A percentile compares a stretch with the other conserved stretches of the same genome.
Conservation (phyloP, 2,797 vertebrate genomes). For the Sebastes umbrosus region DNA sequence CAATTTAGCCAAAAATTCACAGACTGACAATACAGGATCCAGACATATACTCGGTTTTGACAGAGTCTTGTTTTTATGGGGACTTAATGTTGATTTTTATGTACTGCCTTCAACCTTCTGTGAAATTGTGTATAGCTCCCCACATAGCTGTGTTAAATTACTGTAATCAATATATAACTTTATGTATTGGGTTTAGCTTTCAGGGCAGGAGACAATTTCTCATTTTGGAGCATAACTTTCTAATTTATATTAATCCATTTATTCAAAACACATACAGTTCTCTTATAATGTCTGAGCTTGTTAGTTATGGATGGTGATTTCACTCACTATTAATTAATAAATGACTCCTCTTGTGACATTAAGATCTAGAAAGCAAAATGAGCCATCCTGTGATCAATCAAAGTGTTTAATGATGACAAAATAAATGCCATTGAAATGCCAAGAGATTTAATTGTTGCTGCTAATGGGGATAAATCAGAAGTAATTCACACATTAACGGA, state of each 20-base stretch:
- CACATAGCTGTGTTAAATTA: not conserved
- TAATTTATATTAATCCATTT: constrained; percentile 2
- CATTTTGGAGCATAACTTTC: not conserved
- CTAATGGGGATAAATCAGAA: constrained; percentile 60
- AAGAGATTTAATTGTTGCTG: constrained; percentile 67
- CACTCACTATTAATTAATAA: constrained; percentile 64
- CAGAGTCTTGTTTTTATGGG: not conserved
- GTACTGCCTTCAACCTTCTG: not conserved
- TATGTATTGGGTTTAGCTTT: no score
- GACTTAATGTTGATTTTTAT: not conserved
- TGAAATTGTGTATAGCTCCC: not conserved
- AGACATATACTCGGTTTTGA: no score
- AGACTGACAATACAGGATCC: no score
- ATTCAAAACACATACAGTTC: constrained; percentile 9
- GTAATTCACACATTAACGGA: constrained; percentile 47
- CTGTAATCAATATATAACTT: no score
- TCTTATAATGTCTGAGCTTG: constrained; percentile 36
- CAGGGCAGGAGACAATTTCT: not conserved
- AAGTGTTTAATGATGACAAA: constrained; percentile 63
- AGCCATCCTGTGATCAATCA: constrained; percentile 62
- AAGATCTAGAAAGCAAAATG: constrained; percentile 39
- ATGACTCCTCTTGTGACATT: constrained; percentile 53
- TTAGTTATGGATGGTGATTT: constrained; percentile 56
- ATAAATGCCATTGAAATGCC: constrained; percentile 76
- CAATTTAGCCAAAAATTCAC: no score